These are phyloP conservation scores for Ophonus ardosiacus DNA, from an alignment of 2,888 invertebrate genomes.

Conservation along the genomic window DNA sequence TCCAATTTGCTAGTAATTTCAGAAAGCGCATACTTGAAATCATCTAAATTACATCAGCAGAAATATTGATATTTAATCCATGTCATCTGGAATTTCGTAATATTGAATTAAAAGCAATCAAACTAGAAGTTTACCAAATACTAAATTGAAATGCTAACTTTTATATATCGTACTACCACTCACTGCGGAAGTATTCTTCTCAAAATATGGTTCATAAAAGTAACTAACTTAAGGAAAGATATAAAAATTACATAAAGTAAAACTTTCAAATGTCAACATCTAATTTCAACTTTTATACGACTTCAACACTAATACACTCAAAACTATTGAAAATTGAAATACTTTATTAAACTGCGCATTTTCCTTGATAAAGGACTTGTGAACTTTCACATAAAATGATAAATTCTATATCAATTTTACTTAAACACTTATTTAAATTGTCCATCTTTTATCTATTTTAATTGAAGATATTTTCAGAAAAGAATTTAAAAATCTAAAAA, in stretches of 20 bases:
- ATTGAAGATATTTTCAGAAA: too few relatives aligned
- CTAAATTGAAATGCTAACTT: background rate
- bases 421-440: too few relatives aligned
- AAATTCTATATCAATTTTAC: too few relatives aligned
- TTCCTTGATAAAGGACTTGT: background rate
- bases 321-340: background rate
- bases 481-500: too few relatives aligned
- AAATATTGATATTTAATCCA: background rate
- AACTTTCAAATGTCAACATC: background rate
- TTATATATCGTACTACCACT: background rate
- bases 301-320: background rate
- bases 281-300: background rate
- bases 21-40: background rate
- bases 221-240: background rate
- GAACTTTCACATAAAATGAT: too few relatives aligned
- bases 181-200: background rate
- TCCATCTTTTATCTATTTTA: too few relatives aligned
- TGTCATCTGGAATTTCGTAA: background rate
- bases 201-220: background rate
- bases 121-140: background rate
- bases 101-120: background rate
- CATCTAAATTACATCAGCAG: background rate
- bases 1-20: conserved; percentile 2
- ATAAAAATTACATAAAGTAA: background rate
- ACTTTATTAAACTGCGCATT: background rate